Conservation (phyloP, 2,113 vertebrate species). For the Prunella himalayana region DNA sequence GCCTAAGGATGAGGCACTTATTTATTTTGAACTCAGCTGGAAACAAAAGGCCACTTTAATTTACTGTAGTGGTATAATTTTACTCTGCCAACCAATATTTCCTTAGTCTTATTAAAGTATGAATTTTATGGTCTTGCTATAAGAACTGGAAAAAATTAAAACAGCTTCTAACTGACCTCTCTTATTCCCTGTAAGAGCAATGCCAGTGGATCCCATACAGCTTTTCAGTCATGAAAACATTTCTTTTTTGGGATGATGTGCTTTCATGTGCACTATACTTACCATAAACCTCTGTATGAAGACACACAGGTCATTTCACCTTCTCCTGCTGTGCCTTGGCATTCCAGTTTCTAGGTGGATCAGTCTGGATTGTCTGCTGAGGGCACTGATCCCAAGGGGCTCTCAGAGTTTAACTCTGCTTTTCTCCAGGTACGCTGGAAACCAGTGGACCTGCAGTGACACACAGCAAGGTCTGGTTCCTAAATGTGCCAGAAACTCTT, state of each 20-base stretch:
- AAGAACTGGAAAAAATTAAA: background rate
- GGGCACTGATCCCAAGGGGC: background rate
- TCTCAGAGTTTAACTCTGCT: background rate
- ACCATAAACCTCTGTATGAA: background rate
- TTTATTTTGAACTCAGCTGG: background rate
- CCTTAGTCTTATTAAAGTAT: background rate
- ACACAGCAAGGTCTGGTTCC: background rate
- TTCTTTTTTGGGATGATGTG: background rate
- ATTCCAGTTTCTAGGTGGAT: background rate
- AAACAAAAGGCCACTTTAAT: background rate
- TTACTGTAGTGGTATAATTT: background rate
- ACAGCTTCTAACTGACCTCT: background rate
- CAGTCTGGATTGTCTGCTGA: background rate
- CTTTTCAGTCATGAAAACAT: background rate
- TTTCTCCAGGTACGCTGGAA: background rate
- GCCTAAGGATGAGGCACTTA: background rate
- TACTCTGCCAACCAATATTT: background rate
- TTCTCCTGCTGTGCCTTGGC: background rate
- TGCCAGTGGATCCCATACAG: background rate
- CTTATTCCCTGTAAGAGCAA: background rate
- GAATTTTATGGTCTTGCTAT: background rate
- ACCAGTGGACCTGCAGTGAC: background rate
- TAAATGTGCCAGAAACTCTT: background rate
- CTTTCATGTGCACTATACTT: background rate
- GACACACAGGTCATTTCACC: background rate